Conservation (phyloP, 2,113 vertebrate genomes). For the Columba janthina region DNA sequence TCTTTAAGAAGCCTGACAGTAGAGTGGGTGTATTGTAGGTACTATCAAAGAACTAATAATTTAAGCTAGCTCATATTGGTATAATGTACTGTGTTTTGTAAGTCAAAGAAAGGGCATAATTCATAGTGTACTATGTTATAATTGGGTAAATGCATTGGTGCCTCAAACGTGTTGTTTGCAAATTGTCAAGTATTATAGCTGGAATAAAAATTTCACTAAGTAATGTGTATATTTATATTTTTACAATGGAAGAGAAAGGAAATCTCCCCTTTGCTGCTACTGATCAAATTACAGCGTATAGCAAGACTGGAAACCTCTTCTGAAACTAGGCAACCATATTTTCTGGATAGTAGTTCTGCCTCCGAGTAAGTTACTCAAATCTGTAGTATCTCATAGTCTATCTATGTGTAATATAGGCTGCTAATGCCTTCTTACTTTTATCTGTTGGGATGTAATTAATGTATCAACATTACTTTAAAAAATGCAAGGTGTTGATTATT, state of each 20-base stretch:
- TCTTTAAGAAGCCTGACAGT: not conserved
- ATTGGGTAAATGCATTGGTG: not conserved
- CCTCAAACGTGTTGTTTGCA: slow-evolving; percentile 17
- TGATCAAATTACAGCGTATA: slow-evolving; percentile 56
- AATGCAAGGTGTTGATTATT: slow-evolving; percentile 8
- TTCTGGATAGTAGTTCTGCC: not conserved
- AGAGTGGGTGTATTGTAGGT: not conserved
- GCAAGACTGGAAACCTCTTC: slow-evolving; percentile 37
- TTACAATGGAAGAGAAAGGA: slow-evolving; percentile 65
- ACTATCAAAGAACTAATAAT: not conserved
- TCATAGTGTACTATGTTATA: not conserved
- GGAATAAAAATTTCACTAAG: slow-evolving; percentile 30
- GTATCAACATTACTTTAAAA: not conserved
- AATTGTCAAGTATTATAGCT: slow-evolving; percentile 24
- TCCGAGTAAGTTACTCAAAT: not conserved
- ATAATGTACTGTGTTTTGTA: not conserved
- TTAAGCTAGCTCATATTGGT: not conserved
- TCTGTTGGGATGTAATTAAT: slow-evolving; percentile 11
- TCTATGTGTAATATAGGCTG: not conserved
- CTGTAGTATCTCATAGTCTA: not conserved
- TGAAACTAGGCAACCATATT: not conserved
- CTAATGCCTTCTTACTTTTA: not conserved
- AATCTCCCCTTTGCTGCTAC: slow-evolving; percentile 56
- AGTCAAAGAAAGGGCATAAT: not conserved
- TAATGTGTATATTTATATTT: slow-evolving; percentile 64